Evolutionary conservation across 2,113 vertebrate genomes (phyloP).

Genomic region (Barnardius zonarius): DNA sequence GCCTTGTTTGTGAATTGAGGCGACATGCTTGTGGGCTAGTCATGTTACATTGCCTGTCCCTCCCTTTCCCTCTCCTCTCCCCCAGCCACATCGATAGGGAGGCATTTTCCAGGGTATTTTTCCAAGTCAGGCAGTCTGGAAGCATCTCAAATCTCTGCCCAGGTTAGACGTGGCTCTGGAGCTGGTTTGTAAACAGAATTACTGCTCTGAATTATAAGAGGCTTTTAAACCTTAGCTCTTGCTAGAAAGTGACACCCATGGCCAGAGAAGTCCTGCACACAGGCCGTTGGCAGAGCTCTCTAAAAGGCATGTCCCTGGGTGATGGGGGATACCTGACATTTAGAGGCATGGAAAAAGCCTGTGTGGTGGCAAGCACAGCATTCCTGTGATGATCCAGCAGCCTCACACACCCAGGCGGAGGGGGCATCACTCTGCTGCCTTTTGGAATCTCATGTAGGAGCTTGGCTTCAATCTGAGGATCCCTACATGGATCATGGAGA

Average conservation of each 20-base stretch:
- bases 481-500: neutral
- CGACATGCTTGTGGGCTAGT: neutral
- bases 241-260: neutral
- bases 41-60: neutral
- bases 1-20: neutral
- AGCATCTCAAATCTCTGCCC: neutral
- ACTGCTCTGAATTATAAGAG: neutral
- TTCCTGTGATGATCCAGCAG: neutral
- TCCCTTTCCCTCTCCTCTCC: neutral
- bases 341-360: neutral
- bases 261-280: neutral
- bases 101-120: neutral
- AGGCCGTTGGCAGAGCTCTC: neutral
- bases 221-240: neutral
- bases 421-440: rapidly evolving
- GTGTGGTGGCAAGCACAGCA: neutral
- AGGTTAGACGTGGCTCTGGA: neutral
- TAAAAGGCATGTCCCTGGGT: neutral
- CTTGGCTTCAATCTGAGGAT: neutral
- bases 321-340: neutral
- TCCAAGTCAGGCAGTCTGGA: neutral
- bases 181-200: neutral
- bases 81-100: rapidly evolving
- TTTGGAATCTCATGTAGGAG: neutral
- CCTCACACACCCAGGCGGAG: rapidly evolving